Conservation (phyloP, 2,113 vertebrate genomes). For the Saccopteryx leptura region DNA sequence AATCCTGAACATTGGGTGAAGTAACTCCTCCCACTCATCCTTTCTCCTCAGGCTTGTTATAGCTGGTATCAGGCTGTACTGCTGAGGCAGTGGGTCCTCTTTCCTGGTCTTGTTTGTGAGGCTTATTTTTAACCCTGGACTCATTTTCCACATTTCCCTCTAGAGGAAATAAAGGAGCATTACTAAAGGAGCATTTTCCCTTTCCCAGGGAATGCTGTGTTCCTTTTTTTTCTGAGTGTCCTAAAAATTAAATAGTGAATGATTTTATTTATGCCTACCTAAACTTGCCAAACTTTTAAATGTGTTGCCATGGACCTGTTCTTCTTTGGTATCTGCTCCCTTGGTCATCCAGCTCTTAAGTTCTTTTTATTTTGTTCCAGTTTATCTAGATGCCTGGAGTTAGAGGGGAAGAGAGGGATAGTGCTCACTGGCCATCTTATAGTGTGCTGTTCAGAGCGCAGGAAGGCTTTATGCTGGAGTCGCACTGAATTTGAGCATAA, state of each 20-base stretch:
- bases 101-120: neutral
- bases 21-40: neutral
- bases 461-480: neutral
- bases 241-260: neutral
- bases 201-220: neutral
- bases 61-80: neutral
- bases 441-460: neutral
- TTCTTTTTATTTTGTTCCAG: conserved; percentile 25
- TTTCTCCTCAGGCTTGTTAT: neutral
- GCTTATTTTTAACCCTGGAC: neutral
- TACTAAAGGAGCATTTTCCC: neutral
- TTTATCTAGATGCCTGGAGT: neutral
- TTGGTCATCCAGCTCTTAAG: neutral
- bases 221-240: neutral
- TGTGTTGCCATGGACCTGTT: neutral
- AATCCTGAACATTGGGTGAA: neutral
- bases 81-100: neutral
- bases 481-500: neutral
- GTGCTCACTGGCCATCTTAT: neutral
- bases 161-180: neutral
- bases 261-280: rapidly evolving
- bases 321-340: neutral
- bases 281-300: neutral
- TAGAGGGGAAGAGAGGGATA: neutral
- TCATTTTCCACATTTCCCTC: neutral